Conservation (phyloP, 2,797 vertebrate genomes). For the Mycteria americana region DNA sequence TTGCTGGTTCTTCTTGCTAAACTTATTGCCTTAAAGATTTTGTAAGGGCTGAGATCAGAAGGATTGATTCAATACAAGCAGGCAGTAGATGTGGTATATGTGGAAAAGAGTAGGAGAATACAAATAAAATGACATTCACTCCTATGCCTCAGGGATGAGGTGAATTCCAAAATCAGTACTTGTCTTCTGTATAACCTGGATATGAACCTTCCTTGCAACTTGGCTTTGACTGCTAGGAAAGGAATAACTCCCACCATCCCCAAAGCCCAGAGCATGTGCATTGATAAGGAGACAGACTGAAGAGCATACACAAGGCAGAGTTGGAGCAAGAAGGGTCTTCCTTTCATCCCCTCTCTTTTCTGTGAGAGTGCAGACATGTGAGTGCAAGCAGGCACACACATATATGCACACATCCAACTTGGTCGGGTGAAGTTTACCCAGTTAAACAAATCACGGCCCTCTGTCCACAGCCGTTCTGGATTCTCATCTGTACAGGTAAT, state of each 20-base stretch:
- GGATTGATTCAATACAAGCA: background rate
- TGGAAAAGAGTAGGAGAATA: background rate
- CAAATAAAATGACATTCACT: background rate
- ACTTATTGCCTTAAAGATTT: background rate
- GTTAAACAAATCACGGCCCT: background rate
- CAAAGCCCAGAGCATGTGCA: background rate
- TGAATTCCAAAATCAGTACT: background rate
- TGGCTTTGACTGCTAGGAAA: background rate
- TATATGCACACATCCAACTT: background rate
- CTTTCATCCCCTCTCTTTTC: background rate
- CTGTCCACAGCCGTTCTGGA: background rate
- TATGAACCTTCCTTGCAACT: background rate
- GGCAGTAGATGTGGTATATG: background rate
- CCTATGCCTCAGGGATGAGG: background rate
- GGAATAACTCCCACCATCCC: background rate
- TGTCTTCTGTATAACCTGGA: background rate
- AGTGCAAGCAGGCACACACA: background rate
- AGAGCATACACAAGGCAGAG: background rate
- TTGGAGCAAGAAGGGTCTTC: background rate
- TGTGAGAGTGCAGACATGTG: background rate
- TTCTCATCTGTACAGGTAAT: background rate
- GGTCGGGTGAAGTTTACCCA: background rate
- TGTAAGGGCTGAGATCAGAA: background rate
- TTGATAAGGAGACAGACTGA: background rate
- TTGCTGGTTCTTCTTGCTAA: background rate